Evolutionary conservation across 2,797 vertebrate genomes (phyloP).

Genomic region (Moxostoma hubbsi): DNA sequence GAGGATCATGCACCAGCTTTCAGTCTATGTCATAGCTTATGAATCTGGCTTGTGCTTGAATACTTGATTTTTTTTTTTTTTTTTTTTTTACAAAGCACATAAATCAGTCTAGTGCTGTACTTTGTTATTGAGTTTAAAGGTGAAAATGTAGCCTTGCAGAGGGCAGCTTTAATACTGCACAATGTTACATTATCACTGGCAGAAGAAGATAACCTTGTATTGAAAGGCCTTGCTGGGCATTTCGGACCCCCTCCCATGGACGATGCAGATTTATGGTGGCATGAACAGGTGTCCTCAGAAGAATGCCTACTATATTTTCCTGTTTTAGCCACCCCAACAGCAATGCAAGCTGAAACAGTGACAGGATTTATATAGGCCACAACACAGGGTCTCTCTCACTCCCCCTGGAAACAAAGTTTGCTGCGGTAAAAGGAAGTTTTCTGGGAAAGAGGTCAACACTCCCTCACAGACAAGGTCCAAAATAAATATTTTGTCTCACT

Average conservation of each 20-base stretch:
- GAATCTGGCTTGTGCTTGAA: too few species aligned
- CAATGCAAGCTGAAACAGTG: not conserved
- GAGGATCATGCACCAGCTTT: not conserved
- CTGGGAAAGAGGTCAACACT: not conserved
- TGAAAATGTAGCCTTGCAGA: conserved; percentile 21
- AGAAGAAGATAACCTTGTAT: conserved; percentile 31
- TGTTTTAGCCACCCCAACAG: not conserved
- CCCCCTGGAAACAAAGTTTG: not conserved
- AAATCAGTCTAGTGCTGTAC: conserved; percentile 2
- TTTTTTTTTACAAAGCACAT: not conserved
- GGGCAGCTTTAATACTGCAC: conserved; percentile 26
- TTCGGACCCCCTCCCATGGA: conserved; percentile 18
- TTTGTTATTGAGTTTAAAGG: conserved; percentile 14
- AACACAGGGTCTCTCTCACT: conserved; percentile 1
- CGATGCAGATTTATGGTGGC: conserved; percentile 5
- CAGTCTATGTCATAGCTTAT: not conserved
- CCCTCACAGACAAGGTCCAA: not conserved
- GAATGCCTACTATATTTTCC: conserved; percentile 33
- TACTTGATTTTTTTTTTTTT: not conserved
- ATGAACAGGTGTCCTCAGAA: conserved; percentile 33
- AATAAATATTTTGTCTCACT: too few species aligned
- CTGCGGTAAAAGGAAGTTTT: not conserved
- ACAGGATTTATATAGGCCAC: conserved; percentile 40
- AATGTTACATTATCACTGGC: conserved; percentile 16
- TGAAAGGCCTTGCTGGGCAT: conserved; percentile 20